These are phyloP conservation scores for Eufriesea mexicana DNA, from an alignment of 1,140 invertebrate genomes.

Conservation along the genomic window DNA sequence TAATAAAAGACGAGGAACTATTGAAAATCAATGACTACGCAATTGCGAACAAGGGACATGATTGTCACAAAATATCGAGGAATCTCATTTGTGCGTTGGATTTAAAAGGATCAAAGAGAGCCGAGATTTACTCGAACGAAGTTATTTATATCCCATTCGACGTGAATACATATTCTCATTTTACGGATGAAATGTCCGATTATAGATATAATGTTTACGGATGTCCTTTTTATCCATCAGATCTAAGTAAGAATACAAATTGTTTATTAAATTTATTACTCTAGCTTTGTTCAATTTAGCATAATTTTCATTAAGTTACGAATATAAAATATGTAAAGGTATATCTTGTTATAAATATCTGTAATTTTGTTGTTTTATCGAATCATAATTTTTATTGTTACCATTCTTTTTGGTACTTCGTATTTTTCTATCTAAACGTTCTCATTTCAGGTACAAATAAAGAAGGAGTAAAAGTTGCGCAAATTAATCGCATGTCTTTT, in stretches of 20 bases:
- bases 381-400: not conserved
- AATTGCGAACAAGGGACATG: slow-evolving; percentile 50
- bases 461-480: slow-evolving; percentile 49
- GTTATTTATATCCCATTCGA: slow-evolving; percentile 69
- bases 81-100: slow-evolving; percentile 66
- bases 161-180: slow-evolving; percentile 53
- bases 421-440: too few species aligned
- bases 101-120: slow-evolving; percentile 44
- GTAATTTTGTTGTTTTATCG: not conserved
- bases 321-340: not conserved
- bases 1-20: slow-evolving; percentile 17
- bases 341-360: not conserved
- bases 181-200: slow-evolving; percentile 71
- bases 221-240: slow-evolving; percentile 66
- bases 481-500: slow-evolving; percentile 71
- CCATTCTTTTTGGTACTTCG: not conserved
- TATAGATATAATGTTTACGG: slow-evolving; percentile 67
- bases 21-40: slow-evolving; percentile 36
- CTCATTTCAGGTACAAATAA: slow-evolving; percentile 48
- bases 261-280: not conserved
- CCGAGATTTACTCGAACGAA: slow-evolving; percentile 40
- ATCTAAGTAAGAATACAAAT: slow-evolving; percentile 68
- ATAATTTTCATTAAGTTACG: not conserved
- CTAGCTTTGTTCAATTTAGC: not conserved
- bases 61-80: slow-evolving; percentile 57